These are phyloP conservation scores for Conus ventricosus DNA, from an alignment of 1,140 invertebrate genomes.

Conservation along the genomic window DNA sequence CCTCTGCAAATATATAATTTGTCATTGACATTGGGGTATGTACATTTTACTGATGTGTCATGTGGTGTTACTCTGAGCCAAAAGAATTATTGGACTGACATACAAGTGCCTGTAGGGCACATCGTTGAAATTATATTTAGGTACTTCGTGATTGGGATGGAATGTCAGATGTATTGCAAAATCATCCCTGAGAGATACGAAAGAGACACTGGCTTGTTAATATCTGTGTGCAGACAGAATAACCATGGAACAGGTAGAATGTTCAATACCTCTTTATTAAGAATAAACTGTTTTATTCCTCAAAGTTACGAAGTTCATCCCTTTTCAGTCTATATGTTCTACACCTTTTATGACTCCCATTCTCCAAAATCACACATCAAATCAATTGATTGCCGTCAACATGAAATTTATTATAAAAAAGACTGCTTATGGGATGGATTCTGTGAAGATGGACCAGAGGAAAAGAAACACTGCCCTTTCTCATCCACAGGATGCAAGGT, in stretches of 20 bases:
- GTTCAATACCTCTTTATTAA: neutral
- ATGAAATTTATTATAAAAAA: neutral
- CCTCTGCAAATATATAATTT: neutral
- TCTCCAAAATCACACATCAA: neutral
- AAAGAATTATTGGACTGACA: neutral
- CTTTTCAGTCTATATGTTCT: too few relatives aligned
- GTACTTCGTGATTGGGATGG: neutral
- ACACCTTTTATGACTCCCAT: too few relatives aligned
- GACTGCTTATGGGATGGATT: neutral
- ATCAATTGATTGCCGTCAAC: neutral
- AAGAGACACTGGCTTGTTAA: neutral
- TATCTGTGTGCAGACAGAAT: neutral
- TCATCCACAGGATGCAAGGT: neutral
- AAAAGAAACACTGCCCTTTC: neutral
- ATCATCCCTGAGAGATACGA: neutral
- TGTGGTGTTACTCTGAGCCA: neutral
- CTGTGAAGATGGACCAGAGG: neutral
- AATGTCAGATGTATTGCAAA: neutral
- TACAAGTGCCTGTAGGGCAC: neutral
- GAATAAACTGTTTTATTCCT: too few relatives aligned
- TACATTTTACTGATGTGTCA: neutral
- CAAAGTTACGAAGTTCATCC: too few relatives aligned
- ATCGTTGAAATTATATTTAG: neutral
- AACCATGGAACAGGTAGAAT: neutral
- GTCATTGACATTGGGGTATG: neutral